Percentiles rank a stretch among this genome's conserved stretches.
These are phyloP conservation scores for Pyrgus malvae DNA, from an alignment of 2,888 invertebrate genomes.

Conservation along the genomic window DNA sequence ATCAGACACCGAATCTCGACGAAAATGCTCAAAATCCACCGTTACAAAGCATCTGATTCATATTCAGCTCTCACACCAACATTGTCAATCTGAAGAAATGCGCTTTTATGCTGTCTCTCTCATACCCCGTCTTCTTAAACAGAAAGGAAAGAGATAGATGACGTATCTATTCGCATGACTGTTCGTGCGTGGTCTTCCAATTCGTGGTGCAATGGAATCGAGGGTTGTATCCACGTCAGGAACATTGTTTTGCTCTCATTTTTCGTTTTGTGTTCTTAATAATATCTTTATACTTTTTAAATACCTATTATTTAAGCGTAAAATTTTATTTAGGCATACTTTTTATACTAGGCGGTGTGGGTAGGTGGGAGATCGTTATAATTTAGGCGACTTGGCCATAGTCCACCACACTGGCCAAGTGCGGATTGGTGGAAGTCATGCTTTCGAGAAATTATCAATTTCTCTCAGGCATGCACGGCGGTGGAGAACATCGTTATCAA, in stretches of 20 bases:
- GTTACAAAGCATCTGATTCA: conserved; percentile 10
- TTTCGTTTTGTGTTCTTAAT: too few species aligned
- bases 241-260: conserved; percentile 3
- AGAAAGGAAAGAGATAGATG: conserved; percentile 1
- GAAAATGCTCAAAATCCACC: conserved; percentile 1
- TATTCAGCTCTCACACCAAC: conserved; percentile 10
- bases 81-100: conserved; percentile 19
- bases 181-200: conserved; percentile 15
- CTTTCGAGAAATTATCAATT: too few species aligned
- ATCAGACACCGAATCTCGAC: neutral
- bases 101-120: neutral
- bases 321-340: too few species aligned
- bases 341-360: too few species aligned
- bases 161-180: conserved; percentile 9
- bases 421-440: too few species aligned
- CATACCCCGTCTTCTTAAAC: neutral
- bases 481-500: too few species aligned
- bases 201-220: conserved; percentile 1
- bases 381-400: too few species aligned
- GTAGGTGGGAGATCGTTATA: too few species aligned
- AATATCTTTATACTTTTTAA: too few species aligned
- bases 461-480: too few species aligned
- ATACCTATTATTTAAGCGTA: too few species aligned
- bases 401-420: too few species aligned
- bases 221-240: conserved; percentile 12